Percentiles rank a stretch among this genome's conserved stretches.
Conservation (phyloP, 1,140 invertebrate species). For the Thaumetopoea pityocampa region DNA sequence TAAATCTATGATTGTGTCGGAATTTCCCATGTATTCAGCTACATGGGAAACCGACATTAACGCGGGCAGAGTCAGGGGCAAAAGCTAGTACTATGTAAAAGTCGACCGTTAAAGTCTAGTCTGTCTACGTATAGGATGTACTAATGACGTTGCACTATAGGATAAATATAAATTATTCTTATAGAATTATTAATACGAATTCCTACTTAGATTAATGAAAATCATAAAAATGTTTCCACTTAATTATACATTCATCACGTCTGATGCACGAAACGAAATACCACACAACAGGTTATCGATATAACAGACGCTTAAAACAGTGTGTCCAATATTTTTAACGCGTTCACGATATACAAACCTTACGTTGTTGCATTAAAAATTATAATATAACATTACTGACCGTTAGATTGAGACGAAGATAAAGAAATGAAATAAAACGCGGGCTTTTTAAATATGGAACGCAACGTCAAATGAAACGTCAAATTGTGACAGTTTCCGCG, state of each 20-base stretch:
- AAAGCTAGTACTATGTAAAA: no score
- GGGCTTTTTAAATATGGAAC: constrained; percentile 65
- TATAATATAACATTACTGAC: constrained; percentile 34
- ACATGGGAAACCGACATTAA: no score
- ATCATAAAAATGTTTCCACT: constrained; percentile 66
- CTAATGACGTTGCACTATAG: no score
- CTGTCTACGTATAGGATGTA: no score
- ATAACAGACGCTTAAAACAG: constrained; percentile 63
- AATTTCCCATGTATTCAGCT: no score
- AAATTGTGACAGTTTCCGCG: constrained; percentile 72
- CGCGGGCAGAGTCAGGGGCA: no score
- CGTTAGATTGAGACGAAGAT: constrained; percentile 53
- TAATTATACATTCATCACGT: constrained; percentile 72
- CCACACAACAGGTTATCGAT: constrained; percentile 63
- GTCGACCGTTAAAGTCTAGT: no score
- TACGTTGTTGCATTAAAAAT: constrained; percentile 38
- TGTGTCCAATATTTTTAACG: constrained; percentile 40
- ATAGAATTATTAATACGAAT: no score
- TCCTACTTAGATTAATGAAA: constrained; percentile 39
- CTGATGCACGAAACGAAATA: constrained; percentile 62
- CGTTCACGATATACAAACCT: constrained; percentile 44
- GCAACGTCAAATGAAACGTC: constrained; percentile 70
- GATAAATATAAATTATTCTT: no score
- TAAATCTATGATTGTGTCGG: no score
- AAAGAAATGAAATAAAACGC: constrained; percentile 64